Conservation (phyloP, 2,797 vertebrate genomes). For the Poeciliopsis turneri region DNA sequence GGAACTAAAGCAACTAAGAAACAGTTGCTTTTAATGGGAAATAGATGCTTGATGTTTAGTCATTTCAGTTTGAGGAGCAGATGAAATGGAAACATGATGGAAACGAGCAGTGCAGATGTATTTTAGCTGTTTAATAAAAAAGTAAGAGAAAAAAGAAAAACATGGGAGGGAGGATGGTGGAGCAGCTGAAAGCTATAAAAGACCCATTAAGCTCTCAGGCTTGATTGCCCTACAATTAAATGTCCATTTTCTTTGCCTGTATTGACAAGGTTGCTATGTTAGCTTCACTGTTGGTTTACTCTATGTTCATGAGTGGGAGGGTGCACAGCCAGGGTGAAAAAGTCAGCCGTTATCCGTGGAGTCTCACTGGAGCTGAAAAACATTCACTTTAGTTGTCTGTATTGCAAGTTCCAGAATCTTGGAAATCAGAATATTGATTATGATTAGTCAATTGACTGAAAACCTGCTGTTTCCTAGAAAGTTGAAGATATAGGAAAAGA, state of each 20-base stretch:
- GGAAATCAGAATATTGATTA: slow-evolving; percentile 58
- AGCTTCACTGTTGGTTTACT: slow-evolving; percentile 48
- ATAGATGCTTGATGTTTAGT: slow-evolving; percentile 1
- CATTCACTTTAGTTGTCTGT: slow-evolving; percentile 34
- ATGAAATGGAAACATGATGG: slow-evolving; percentile 1
- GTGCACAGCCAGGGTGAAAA: slow-evolving; percentile 26
- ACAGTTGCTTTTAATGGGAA: too few species aligned
- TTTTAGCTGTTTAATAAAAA: slow-evolving; percentile 18
- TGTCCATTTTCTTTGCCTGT: slow-evolving; percentile 72
- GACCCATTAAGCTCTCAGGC: slow-evolving; percentile 72
- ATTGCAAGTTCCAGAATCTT: slow-evolving; percentile 41
- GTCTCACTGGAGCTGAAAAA: slow-evolving; percentile 41
- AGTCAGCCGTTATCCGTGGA: slow-evolving; percentile 44
- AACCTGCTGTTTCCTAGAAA: not conserved
- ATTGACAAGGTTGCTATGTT: slow-evolving; percentile 60
- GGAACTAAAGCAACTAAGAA: too few species aligned
- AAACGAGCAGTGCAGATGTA: not conserved
- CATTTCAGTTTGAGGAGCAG: slow-evolving; percentile 32
- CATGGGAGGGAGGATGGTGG: slow-evolving; percentile 31
- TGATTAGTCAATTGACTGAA: slow-evolving; percentile 38
- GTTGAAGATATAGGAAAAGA: too few species aligned
- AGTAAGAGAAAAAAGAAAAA: slow-evolving; percentile 1
- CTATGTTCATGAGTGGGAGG: slow-evolving; percentile 9
- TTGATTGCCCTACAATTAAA: slow-evolving; percentile 76
- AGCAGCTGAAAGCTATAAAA: slow-evolving; percentile 66